These are phyloP conservation scores for Dasyornis broadbenti DNA, from an alignment of 2,113 vertebrate genomes.

Conservation along the genomic window DNA sequence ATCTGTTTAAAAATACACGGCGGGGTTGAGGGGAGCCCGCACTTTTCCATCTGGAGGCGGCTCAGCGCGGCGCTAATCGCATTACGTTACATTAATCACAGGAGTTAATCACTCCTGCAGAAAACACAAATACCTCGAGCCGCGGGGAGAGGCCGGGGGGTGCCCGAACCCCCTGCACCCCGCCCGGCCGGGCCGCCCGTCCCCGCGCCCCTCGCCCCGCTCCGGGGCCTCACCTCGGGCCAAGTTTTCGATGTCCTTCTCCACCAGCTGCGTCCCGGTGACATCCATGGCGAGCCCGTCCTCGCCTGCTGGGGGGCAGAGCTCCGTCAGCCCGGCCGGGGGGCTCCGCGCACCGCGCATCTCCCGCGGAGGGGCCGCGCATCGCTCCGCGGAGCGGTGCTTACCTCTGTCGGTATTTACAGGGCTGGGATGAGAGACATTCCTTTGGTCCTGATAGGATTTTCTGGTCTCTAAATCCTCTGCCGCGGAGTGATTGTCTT, in stretches of 20 bases:
- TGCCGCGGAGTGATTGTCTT: constrained; percentile 78
- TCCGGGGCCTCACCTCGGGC: constrained; percentile 85
- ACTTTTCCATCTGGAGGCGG: constrained; percentile 22
- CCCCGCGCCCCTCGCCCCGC: neutral
- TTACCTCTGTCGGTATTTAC: constrained; percentile 84
- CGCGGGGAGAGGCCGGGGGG: neutral
- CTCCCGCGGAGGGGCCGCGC: neutral
- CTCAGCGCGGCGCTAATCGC: constrained; percentile 32
- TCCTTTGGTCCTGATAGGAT: constrained; percentile 83
- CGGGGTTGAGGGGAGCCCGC: neutral
- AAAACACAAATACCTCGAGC: neutral
- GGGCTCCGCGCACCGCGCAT: neutral
- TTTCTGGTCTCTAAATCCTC: constrained; percentile 89
- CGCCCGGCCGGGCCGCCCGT: neutral
- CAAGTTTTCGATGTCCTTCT: constrained; percentile 91
- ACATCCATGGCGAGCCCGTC: constrained; percentile 81
- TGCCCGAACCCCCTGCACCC: neutral
- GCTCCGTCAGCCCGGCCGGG: neutral
- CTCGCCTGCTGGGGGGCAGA: constrained; percentile 72
- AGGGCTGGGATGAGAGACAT: constrained; percentile 78
- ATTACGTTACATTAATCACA: constrained; percentile 36
- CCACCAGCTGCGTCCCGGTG: constrained; percentile 77
- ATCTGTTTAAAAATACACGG: constrained; percentile 72
- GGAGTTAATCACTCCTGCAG: constrained; percentile 42
- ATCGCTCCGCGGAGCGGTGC: neutral